Base-by-base conservation (phyloP, 2,797 vertebrate genomes). In the Myotis vivesi region DNA sequence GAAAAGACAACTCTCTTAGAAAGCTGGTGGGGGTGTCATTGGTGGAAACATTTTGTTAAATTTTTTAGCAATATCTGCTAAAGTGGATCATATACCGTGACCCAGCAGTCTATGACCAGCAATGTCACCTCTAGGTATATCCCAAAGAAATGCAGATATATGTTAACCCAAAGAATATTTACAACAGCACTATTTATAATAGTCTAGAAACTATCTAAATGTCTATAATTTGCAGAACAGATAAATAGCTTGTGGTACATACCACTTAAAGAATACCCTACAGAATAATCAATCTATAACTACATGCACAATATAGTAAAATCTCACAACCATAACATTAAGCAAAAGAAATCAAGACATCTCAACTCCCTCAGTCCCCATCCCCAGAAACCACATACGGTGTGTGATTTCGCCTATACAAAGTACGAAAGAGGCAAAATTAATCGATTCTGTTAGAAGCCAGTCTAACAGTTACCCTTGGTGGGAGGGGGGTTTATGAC, bases 281-380 rank as follows among this genome's bases (percentile, higher is more conserved):
- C 13, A 83, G 59, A 92, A 88, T 36, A 69, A 64, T 55, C 15
- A 64, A 11, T 69, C 57, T 75, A 17, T 68, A 69, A 57, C 71
- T 84, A 80, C 6, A 13, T 59, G 38, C 93, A 95, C 23, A 62
- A 30, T 22, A 30, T 33, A 44, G 55, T 55, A 7, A 23, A 84
- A 75, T 25, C n/a, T 94, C 71, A 84, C 3, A 64, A 73, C 91
- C 19, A 77, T 46, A 62, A 86, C 19, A 41, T 81, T 81, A 71
- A 86, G 12, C 55, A 76, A 75, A 91, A 96, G 80, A 86, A 93
- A 17, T 28, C 38, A 90, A 75, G 57, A 25, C n/a, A 49, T 38
- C 69, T 19, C 46, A 57, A 10, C 3, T 75, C n/a, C 25, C 12
- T 33, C 17, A 75, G 2, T 2, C 3, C 62, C n/a, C 17, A 25